Evolutionary conservation across 2,888 invertebrate species (phyloP), one percentile per base, ranked within the genome.

Genomic region (Axea sp.): DNA sequence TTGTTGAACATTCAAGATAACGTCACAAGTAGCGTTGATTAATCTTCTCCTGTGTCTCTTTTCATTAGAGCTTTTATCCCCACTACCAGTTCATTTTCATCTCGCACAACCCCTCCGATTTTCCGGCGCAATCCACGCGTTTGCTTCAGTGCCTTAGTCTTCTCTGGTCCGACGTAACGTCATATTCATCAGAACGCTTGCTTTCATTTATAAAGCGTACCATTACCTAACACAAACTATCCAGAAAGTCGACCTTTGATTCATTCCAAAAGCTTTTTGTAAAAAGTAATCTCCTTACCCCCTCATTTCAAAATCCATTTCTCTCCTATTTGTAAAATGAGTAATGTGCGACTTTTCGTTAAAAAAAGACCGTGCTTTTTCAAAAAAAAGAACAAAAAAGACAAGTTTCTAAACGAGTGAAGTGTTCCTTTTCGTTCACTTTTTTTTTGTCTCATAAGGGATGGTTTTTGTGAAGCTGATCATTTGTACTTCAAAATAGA

Each of bases 131-230:
- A n/a, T 68, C 74, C 75, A 76, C 68, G 77, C 76, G 51, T 19
- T 55, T 72, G 71, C 73, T 33, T 76, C 77, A 4, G 3, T 4
- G 19, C 19, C 19, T 19, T 19, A 82, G 81, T 81, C 76, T 78
- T 75, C 71, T 77, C 76, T 73, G 60, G 76, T 77, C 78, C 78
- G 77, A 74, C 76, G 79, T 30, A 37, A 41, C 11, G 5, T 59
- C 47, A 71, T 28, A 14, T 17, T 39, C 39, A 17, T 11, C 22
- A 30, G 41, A 57, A 60, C 65, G 22, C 19, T 11, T 9, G 28
- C 4, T 35, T 31, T 55, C 15, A 35, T 47, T 33, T 9, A 33
- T 14, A 45, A 22, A n/a, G n/a, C 15, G 5, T 2, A 15, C 15
- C 28, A 55, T 41, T 24, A 28, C n/a, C 62, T 22, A 37, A 31